Evolutionary conservation across 2,113 vertebrate species (phyloP).

Genomic region (Labrus mixtus): DNA sequence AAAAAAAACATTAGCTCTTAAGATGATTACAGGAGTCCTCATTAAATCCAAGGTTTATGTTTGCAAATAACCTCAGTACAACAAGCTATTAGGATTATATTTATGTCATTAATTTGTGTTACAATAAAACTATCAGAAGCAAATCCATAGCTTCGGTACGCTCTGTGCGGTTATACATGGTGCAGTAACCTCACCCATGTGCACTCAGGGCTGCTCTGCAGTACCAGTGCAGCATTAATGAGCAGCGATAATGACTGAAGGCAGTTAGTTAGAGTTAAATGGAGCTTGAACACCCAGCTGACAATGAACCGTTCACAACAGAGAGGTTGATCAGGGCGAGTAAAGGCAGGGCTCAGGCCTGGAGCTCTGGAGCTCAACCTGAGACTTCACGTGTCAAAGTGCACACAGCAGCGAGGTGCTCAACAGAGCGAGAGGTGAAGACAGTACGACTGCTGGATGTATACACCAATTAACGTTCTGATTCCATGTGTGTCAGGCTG

Average conservation of each 20-base stretch:
- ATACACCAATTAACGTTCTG: slow-evolving; percentile 27
- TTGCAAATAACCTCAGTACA: slow-evolving; percentile 38
- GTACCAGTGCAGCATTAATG: slow-evolving; percentile 69
- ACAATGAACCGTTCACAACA: slow-evolving; percentile 66
- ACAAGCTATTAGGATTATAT: slow-evolving; percentile 44
- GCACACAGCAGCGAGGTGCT: slow-evolving; percentile 6
- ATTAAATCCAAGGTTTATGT: slow-evolving; percentile 52
- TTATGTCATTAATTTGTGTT: slow-evolving; percentile 35
- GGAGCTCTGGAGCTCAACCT: slow-evolving; percentile 54
- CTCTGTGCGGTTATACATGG: slow-evolving; percentile 24
- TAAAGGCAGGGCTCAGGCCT: slow-evolving; percentile 40
- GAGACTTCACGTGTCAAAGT: slow-evolving; percentile 48
- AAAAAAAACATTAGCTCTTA: slow-evolving; percentile 40
- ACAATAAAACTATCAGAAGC: slow-evolving; percentile 46
- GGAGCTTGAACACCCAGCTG: slow-evolving; percentile 82
- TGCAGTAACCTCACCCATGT: slow-evolving; percentile 54
- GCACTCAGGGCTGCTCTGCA: slow-evolving; percentile 46
- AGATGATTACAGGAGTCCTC: slow-evolving; percentile 53
- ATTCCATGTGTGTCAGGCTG: neutral
- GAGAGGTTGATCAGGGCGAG: slow-evolving; percentile 63
- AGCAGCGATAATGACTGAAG: slow-evolving; percentile 77
- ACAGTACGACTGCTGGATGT: slow-evolving; percentile 1
- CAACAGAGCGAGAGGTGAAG: slow-evolving; percentile 33
- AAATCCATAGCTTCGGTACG: neutral
- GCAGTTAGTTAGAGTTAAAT: slow-evolving; percentile 81